Evolutionary conservation across 2,797 vertebrate genomes (phyloP), one percentile per base, ranked within the genome.

Genomic region (Oreonectes daqikongensis): DNA sequence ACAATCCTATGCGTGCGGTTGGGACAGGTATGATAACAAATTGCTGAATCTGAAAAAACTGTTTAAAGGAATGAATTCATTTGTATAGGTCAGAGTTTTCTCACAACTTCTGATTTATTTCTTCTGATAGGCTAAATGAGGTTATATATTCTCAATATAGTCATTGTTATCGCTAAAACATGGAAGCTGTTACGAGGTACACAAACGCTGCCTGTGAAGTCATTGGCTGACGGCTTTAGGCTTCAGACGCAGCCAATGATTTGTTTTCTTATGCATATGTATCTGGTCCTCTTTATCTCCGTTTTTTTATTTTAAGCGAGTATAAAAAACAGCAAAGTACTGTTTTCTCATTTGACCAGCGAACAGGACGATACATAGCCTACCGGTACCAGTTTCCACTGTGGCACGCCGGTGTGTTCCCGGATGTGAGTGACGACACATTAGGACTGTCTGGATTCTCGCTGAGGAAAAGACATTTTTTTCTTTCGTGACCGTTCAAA

Each of bases 401-500:
- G 60, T 55, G 52, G 52, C 52, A 14, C 12, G 22, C n/a, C 22
- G 57, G 15, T 17, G 57, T 61, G 64, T 40, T 38, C 28, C 2
- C 8, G 4, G 59, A 63, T 14, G 42, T 4, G 10, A 35, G 48
- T 28, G 69, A 60, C 12, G 44, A 44, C 55, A 42, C 30, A 59
- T 52, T 64, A 52, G 57, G 28, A 72, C 61, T n/a, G 65, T 52
- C 65, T 59, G 28, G 35, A 57, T 42, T 80, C 48, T 60, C 73
- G 7, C 55, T 69, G 52, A 76, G 50, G 68, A 80, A 57, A 50
- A 70, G 28, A 6, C 1, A 11, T 12, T 10, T 69, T 48, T 40
- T 61, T 63, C 48, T 79, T 63, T 44, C 18, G 69, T 77, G 61
- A 61, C 73, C 5, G n/a, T 70, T 75, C 60, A 48, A 64, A 75